These are phyloP conservation scores for Acronicta psi DNA, from an alignment of 2,888 invertebrate genomes.

Conservation along the genomic window DNA sequence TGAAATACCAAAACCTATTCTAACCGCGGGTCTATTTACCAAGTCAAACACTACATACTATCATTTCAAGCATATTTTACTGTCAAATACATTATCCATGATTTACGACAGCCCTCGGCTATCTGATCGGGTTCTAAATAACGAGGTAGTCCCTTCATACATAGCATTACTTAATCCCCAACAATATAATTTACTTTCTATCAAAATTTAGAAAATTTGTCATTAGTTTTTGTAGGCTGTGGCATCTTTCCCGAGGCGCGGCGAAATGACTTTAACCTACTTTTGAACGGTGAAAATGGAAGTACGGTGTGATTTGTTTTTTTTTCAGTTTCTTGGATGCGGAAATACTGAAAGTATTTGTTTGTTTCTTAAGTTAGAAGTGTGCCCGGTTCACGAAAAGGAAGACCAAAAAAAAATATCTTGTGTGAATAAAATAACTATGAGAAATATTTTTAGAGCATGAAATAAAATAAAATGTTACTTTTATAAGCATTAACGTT, in stretches of 20 bases:
- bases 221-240: conserved; percentile 30
- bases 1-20: background rate
- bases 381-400: background rate
- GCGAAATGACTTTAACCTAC: conserved; percentile 41
- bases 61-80: conserved; percentile 57
- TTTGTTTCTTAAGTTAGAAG: conserved; percentile 12
- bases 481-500: too few species aligned
- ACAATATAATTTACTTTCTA: conserved; percentile 7
- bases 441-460: too few species aligned
- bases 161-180: conserved; percentile 33
- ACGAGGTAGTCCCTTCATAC: conserved; percentile 46
- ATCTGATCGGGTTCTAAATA: conserved; percentile 56
- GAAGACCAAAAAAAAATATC: background rate
- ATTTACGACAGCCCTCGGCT: conserved; percentile 54
- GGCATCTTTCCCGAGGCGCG: conserved; percentile 16
- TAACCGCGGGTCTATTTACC: conserved; percentile 16
- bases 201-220: background rate
- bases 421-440: background rate
- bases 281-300: conserved; percentile 32
- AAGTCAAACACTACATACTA: conserved; percentile 41
- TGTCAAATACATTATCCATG: conserved; percentile 59
- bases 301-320: conserved; percentile 22
- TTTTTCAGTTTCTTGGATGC: conserved; percentile 8
- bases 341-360: conserved; percentile 13
- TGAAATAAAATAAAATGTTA: too few species aligned